Conservation (phyloP, 2,113 vertebrate genomes). For the Pomatorhinus ruficollis region DNA sequence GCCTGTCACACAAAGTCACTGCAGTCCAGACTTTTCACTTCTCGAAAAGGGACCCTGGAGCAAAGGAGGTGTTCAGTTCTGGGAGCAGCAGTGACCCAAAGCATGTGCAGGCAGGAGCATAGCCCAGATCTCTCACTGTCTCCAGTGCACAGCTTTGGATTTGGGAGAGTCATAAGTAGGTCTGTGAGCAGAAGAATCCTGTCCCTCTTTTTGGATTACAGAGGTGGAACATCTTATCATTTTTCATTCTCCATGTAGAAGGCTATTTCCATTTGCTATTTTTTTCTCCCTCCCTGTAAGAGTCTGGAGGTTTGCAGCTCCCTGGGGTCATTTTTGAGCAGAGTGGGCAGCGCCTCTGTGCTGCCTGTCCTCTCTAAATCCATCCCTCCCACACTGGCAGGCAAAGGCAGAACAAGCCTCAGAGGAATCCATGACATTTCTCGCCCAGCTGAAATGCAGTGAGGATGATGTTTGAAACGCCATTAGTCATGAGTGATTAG, state of each 20-base stretch:
- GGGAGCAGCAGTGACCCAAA: not conserved
- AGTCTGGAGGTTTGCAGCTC: not conserved
- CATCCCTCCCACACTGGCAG: slow-evolving; percentile 26
- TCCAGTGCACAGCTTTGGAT: not conserved
- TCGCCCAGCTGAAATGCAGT: slow-evolving; percentile 12
- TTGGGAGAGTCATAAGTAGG: not conserved
- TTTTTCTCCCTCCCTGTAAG: not conserved
- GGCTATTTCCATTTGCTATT: not conserved
- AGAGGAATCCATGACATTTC: slow-evolving; percentile 60
- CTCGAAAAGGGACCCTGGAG: not conserved
- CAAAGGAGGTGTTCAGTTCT: not conserved
- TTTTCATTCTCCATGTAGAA: not conserved
- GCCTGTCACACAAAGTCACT: not conserved
- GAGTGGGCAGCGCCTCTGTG: not conserved
- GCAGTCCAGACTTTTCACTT: not conserved
- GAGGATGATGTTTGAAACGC: slow-evolving; percentile 40
- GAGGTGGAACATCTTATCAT: not conserved
- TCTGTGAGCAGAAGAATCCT: not conserved
- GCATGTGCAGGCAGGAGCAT: not conserved
- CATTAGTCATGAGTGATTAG: slow-evolving; percentile 65
- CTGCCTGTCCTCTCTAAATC: slow-evolving; percentile 19
- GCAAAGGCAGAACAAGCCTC: slow-evolving; percentile 51
- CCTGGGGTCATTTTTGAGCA: not conserved
- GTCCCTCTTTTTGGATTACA: not conserved
- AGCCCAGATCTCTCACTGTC: not conserved